These are phyloP conservation scores for Clanis bilineata DNA, from an alignment of 2,888 invertebrate species.

Conservation along the genomic window DNA sequence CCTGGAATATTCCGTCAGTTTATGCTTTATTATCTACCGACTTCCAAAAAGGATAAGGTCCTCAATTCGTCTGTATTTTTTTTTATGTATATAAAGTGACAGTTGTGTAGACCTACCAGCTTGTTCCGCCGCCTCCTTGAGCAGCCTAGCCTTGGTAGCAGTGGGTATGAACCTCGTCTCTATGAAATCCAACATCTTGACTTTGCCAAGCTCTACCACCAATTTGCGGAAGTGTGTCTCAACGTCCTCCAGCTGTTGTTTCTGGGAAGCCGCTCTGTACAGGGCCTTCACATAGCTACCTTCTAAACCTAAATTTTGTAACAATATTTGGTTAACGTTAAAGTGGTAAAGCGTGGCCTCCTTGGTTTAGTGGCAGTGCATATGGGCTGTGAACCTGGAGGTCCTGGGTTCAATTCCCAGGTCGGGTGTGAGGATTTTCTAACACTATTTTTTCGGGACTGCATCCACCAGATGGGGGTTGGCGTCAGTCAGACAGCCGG, in stretches of 20 bases:
- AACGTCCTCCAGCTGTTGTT: conserved; percentile 53
- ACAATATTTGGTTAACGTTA: too few species aligned
- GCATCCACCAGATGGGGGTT: too few species aligned
- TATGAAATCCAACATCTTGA: conserved; percentile 57
- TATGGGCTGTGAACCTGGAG: too few species aligned
- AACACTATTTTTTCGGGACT: too few species aligned
- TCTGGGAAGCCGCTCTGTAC: conserved; percentile 58
- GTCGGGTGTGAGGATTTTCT: too few species aligned
- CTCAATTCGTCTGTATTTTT: too few species aligned
- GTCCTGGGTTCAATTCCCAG: too few species aligned
- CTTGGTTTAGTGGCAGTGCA: too few species aligned
- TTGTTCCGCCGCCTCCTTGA: conserved; percentile 46
- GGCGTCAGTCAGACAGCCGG: too few species aligned
- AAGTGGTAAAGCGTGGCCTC: too few species aligned
- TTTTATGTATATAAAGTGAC: background rate
- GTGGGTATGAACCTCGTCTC: conserved; percentile 58
- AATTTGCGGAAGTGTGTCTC: conserved; percentile 49
- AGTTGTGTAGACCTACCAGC: conserved; percentile 39
- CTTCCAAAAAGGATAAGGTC: too few species aligned
- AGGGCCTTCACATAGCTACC: conserved; percentile 66
- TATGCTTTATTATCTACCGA: too few species aligned
- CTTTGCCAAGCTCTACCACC: conserved; percentile 49
- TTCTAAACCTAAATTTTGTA: conserved; percentile 67
- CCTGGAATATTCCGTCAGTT: conserved; percentile 47
- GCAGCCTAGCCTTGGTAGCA: conserved; percentile 50